phyloP scores from a whole-genome alignment of 1,140 invertebrate genomes.

The Pissodes strobi region DNA sequence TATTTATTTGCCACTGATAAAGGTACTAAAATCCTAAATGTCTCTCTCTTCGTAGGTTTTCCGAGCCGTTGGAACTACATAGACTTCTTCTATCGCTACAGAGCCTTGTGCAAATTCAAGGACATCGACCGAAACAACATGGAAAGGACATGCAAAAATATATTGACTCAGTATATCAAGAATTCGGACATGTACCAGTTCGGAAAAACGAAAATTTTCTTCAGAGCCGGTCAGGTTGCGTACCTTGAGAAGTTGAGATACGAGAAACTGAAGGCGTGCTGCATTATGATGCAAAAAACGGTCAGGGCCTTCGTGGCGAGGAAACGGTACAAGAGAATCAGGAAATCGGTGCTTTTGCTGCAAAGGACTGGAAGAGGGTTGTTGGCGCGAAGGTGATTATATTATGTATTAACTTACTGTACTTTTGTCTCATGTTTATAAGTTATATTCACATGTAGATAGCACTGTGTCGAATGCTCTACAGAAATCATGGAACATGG shows the following conservation, averaged over 20 bases:
- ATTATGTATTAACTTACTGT: no score
- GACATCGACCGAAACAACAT: slow-evolving; percentile 80
- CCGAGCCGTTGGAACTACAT: slow-evolving; percentile 92
- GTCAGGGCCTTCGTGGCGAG: slow-evolving; percentile 82
- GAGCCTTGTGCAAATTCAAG: slow-evolving; percentile 80
- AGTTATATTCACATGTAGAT: no score
- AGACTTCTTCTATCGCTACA: slow-evolving; percentile 91
- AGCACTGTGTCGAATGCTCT: no score
- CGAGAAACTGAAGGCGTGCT: slow-evolving; percentile 84
- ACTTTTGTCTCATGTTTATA: no score
- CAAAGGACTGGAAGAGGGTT: slow-evolving; percentile 79
- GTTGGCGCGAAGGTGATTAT: slow-evolving; percentile 73
- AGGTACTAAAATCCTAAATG: no score
- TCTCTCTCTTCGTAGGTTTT: slow-evolving; percentile 77
- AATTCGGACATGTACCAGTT: slow-evolving; percentile 95
- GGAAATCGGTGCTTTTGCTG: slow-evolving; percentile 66
- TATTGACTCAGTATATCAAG: slow-evolving; percentile 75
- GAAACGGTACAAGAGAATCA: slow-evolving; percentile 73
- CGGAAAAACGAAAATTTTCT: slow-evolving; percentile 97
- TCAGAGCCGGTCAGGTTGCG: slow-evolving; percentile 97
- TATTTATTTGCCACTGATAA: no score
- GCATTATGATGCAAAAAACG: slow-evolving; percentile 89
- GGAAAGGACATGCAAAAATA: slow-evolving; percentile 78
- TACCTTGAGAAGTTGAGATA: slow-evolving; percentile 91
- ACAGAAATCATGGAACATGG: no score